Evolutionary conservation across 1,140 invertebrate species (phyloP).

Genomic region (Papilio helenus): DNA sequence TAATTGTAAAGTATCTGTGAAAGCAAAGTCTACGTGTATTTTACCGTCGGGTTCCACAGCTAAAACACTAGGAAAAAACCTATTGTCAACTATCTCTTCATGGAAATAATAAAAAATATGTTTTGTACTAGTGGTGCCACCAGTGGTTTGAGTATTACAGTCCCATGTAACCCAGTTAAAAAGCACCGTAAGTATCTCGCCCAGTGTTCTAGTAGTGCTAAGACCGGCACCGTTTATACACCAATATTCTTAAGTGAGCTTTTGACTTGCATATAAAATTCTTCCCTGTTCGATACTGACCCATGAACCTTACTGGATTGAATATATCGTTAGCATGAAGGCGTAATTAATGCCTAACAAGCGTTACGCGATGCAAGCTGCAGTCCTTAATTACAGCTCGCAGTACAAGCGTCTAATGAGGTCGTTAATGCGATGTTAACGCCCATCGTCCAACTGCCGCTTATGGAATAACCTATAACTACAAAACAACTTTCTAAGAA

Average conservation of each 20-base stretch:
- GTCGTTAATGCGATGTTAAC: conserved; percentile 16
- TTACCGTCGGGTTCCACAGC: neutral
- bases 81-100: neutral
- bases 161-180: too few species aligned
- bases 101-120: too few species aligned
- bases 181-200: too few species aligned
- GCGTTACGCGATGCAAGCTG: conserved; percentile 23
- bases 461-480: neutral
- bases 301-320: neutral
- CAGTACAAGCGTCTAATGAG: conserved; percentile 5
- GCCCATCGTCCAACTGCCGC: neutral
- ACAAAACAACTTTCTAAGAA: neutral
- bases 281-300: neutral
- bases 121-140: too few species aligned
- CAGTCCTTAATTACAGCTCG: conserved; percentile 16
- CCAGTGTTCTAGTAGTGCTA: too few species aligned
- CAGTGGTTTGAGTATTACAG: too few species aligned
- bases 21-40: neutral
- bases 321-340: conserved; percentile 1
- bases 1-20: neutral
- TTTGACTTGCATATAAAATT: too few species aligned
- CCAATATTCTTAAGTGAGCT: too few species aligned
- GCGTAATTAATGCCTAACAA: conserved; percentile 20
- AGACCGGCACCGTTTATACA: too few species aligned
- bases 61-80: neutral